phyloP scores from a whole-genome alignment of 2,113 vertebrate species.

The Corydoras sp. region DNA sequence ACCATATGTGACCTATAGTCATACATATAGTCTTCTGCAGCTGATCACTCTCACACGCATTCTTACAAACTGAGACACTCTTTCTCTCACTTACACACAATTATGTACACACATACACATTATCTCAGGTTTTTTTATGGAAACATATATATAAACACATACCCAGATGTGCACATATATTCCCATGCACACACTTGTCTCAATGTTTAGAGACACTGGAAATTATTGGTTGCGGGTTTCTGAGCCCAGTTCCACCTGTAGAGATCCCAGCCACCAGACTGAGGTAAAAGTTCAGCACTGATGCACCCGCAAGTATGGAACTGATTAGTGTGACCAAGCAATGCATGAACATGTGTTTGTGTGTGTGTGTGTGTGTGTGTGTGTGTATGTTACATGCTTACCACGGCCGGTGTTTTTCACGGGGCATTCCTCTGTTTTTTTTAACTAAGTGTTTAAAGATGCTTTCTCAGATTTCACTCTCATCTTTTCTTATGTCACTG shows the following conservation, averaged over 20 bases:
- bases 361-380: conserved; percentile 22
- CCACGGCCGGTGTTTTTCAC: background rate
- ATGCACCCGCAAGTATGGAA: background rate
- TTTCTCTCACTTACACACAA: too few relatives aligned
- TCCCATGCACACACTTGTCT: background rate
- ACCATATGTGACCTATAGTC: conserved; percentile 18
- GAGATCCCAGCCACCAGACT: background rate
- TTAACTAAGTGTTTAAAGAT: background rate
- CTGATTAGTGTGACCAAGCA: background rate
- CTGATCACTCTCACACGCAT: conserved; percentile 2
- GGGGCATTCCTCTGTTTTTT: conserved; percentile 17
- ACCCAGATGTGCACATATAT: background rate
- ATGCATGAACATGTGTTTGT: conserved; percentile 3
- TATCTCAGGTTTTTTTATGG: too few relatives aligned
- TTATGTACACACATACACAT: conserved; percentile 1
- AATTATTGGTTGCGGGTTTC: background rate
- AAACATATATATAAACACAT: too few relatives aligned
- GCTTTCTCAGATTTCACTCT: background rate
- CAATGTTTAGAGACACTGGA: background rate
- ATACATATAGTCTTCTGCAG: background rate
- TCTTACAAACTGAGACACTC: too few relatives aligned
- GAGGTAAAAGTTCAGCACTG: background rate
- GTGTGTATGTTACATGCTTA: conserved; percentile 3
- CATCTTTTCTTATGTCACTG: background rate
- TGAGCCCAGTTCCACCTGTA: background rate